A percentile compares a stretch with the other conserved stretches of the same genome.
These are phyloP conservation scores for Drosophila bipectinata DNA, from an alignment of 1,140 invertebrate genomes.

Conservation along the genomic window DNA sequence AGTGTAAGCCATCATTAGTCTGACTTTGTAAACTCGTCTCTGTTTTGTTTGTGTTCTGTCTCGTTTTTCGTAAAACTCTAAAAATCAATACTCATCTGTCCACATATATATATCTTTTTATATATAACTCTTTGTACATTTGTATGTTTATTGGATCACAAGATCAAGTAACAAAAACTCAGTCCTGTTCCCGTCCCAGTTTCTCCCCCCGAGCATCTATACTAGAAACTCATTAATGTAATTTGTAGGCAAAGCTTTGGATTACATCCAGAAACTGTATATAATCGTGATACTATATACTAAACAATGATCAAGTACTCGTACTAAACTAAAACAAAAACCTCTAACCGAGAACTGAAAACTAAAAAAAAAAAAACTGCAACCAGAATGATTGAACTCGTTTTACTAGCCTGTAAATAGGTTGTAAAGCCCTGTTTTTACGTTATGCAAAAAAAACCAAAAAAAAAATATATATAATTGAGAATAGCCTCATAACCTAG, in stretches of 20 bases:
- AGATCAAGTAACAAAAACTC: slow-evolving; percentile 2
- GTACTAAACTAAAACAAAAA: slow-evolving; percentile 19
- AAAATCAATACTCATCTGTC: slow-evolving; percentile 30
- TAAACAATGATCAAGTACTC: slow-evolving; percentile 32
- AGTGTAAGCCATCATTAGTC: background rate
- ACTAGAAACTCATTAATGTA: slow-evolving; percentile 15
- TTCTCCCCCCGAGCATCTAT: slow-evolving; percentile 1
- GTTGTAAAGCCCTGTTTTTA: slow-evolving; percentile 84
- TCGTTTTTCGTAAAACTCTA: background rate
- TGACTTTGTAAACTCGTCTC: slow-evolving; percentile 22
- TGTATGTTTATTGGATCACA: slow-evolving; percentile 1
- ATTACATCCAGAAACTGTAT: slow-evolving; percentile 30
- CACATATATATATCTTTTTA: slow-evolving; percentile 10
- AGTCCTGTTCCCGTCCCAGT: slow-evolving; percentile 8
- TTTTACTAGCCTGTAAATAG: slow-evolving; percentile 84
- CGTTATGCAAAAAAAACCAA: slow-evolving; percentile 56
- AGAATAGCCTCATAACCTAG: slow-evolving; percentile 71
- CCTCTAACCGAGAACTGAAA: slow-evolving; percentile 9
- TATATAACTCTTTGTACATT: background rate
- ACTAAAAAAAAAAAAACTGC: slow-evolving; percentile 31
- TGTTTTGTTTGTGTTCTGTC: slow-evolving; percentile 33
- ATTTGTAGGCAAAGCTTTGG: slow-evolving; percentile 35
- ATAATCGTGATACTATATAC: slow-evolving; percentile 23
- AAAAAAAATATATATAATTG: slow-evolving; percentile 29
- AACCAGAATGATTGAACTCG: slow-evolving; percentile 77